Base-by-base conservation (phyloP, 1,140 invertebrate genomes). In the Aphelinus certus region DNA sequence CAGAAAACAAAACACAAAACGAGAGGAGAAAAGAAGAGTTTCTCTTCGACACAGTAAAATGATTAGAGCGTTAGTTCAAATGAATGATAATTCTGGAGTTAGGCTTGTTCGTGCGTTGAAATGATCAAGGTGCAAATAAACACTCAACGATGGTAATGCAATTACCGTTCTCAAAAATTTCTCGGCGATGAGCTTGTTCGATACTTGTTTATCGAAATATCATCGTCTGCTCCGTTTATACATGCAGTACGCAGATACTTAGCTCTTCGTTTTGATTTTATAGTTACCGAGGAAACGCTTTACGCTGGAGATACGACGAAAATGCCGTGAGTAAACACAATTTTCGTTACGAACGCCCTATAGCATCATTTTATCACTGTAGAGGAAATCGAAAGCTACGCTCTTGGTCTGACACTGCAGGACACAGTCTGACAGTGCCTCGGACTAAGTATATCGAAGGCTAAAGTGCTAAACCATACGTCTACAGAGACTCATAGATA, bases 181-280 rank as follows among this genome's bases (percentile, higher is more conserved):
- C 3, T 51, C 51, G 57, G 9, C 2, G 43, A 48, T 26, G 26
- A 26, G 62, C 62, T 63, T 26, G n/a, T 42, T 26, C 57, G 60
- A 62, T 62, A 46, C 9, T 26, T 68, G 51, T 74, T 73, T 57
- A 69, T 6, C 58, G 51, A 74, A 74, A 62, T 42, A 74, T 74
- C 64, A 67, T 67, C 64, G 56, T 73, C 64, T 67, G 64, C 64
- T 73, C 48, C 42, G 6, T 58, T n/a, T 42, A 58, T 26, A 26
- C 26, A 26, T 26, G 26, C 26, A 26, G 26, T 26, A 26, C 26
- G 26, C 26, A 26, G 26, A 26, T 26, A 26, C 26, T 26, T 26
- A 26, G 26, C 26, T 26, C 26, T 26, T 26, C 26, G 26, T 26
- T 26, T 26, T 26, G 26, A 26, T 26, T 26, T 26, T 26, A 26